Percentiles rank a stretch among this genome's conserved stretches.
phyloP scores from a whole-genome alignment of 2,113 vertebrate genomes.

The Siphamia tubifer region DNA sequence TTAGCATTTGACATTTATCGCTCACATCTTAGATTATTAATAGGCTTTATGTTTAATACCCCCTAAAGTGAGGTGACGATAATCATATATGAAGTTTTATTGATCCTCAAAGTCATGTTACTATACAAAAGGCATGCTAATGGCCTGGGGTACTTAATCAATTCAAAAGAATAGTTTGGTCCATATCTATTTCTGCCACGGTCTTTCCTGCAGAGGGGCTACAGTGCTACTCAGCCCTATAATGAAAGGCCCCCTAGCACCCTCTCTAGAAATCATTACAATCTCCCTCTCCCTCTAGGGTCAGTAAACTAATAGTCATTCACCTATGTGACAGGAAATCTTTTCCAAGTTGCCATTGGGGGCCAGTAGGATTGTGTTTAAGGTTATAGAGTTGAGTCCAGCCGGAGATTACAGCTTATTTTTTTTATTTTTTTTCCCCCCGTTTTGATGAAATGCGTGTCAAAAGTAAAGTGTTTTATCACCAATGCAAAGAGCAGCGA shows the following conservation, averaged over 20 bases:
- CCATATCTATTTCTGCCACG: constrained; percentile 51
- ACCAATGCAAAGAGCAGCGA: constrained; percentile 15
- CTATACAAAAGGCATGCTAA: constrained; percentile 28
- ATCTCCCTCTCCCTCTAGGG: constrained; percentile 65
- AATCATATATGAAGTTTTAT: constrained; percentile 18
- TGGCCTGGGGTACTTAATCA: constrained; percentile 48
- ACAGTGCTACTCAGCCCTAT: constrained; percentile 24
- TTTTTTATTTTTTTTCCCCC: no score
- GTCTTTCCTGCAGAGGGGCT: constrained; percentile 15
- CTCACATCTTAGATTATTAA: no score
- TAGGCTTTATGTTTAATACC: no score
- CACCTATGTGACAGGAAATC: constrained; percentile 79
- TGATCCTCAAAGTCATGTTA: constrained; percentile 30
- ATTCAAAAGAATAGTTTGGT: constrained; percentile 37
- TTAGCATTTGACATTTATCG: no score
- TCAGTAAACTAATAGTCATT: constrained; percentile 75
- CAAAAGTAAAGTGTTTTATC: constrained; percentile 15
- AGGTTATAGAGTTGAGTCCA: constrained; percentile 65
- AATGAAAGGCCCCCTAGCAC: constrained; percentile 68
- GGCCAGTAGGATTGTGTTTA: constrained; percentile 66
- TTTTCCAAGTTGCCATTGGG: constrained; percentile 69
- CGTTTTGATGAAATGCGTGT: constrained; percentile 25
- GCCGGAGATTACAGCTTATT: constrained; percentile 56
- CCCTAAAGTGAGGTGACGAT: background rate
- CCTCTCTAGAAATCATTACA: constrained; percentile 73